Base-by-base conservation (phyloP, 2,888 invertebrate species). In the Troides helena region DNA sequence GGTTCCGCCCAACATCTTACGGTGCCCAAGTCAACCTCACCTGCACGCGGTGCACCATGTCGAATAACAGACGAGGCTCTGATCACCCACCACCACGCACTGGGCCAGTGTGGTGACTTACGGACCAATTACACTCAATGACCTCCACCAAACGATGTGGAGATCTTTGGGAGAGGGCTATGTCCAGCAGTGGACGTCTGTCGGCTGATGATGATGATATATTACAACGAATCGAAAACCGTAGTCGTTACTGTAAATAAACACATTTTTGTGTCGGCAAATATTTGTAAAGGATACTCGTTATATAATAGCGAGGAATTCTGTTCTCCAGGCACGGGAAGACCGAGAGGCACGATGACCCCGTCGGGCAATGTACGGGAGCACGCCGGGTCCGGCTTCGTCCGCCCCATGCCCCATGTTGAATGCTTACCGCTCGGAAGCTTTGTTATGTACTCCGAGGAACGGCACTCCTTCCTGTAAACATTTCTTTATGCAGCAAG, bases 391-490 rank as follows among this genome's bases (percentile, higher is more conserved):
- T 98, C 95, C 0, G 99, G 99, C 78, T 95, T 94, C 6, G 98
- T 98, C 78, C 93, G 93, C 7, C 99, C 99, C 69, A 95, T 81
- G 81, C 99, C 99, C 92, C 97, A 97, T 62, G 96, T 96, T 75
- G 98, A 98, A 87, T 99, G 97, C 80, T 95, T 96, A 72, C 96
- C 96, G 58, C 95, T 93, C 0, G 98, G 98, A 65, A 98, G 90
- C 81, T 96, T 96, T 21, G 94, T 94, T 56, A 98, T 94, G 83
- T 95, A 96, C 76, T 97, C 95, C 0, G 98, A 95, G 0, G 85
- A 67, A 0, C 85, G 93, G 74, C 95, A 94, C 84, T 98, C 97
- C 84, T 96, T 95, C 95, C 96, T 96, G 88, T 12, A 18, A 50
- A 50, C 50, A 50, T 12, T 5, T 17, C 5, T 12, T 50, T 50